Base-by-base conservation (phyloP, 92 coral and sea anemone genomes). In the Paramuricea clavata region DNA sequence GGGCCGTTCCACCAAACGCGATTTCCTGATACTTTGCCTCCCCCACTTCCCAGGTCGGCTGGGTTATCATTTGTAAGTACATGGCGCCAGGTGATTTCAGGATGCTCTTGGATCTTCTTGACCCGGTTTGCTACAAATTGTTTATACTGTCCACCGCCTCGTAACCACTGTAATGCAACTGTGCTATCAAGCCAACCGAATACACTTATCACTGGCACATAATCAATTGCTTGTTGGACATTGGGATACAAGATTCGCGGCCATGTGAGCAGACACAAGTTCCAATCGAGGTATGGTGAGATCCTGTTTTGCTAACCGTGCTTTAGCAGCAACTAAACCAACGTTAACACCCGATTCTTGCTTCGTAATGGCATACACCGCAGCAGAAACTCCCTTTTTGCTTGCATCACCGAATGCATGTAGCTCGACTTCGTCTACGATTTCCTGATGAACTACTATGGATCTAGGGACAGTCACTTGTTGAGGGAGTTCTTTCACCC, bases 371-470 rank as follows among this genome's bases (percentile, higher is more conserved):
- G 54, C 50, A 72, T 34, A 41, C 22, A 50, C 59, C 21, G 59
- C 59, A 50, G 59, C 59, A 50, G 59, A 8, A 7, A 50, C 59
- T 50, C 59, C 74, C 36, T 79, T 31, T 12, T 72, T 79, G 5
- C n/a, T n/a, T n/a, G 85, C 49, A 17, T 54, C 57, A 5, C 72
- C 85, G 5, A 79, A 79, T 10, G 57, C 74, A 19, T 79, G 57
- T 12, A 79, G 85, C 74, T 79, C 85, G 43, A 79, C 44, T 59
- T 60, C 74, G 57, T 77, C 83, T 49, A 30, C 34, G 25, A 26
- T 43, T 65, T 77, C 69, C 31, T 11, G 33, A 23, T 36, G 67
- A 77, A 41, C 32, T 30, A 33, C 23, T 28, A 25, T 6, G 35
- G 83, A 60, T 39, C 83, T 77, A 6, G 83, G 4, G 39, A 50